Evolutionary conservation across 92 coral and sea anemone genomes (phyloP).

Genomic region (Epizoanthus fatuus): DNA sequence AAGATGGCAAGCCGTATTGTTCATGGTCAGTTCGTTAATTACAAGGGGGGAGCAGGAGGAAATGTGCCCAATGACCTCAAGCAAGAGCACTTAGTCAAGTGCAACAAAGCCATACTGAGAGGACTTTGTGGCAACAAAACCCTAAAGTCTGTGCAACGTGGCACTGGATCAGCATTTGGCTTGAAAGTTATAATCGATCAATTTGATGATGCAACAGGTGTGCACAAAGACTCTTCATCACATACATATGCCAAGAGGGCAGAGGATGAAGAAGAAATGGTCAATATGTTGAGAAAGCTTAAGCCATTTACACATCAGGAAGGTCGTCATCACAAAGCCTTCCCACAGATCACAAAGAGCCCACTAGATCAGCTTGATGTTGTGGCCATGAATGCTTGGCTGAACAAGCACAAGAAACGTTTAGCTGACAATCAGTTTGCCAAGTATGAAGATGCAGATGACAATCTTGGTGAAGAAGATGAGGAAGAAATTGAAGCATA

Average conservation of each 20-base stretch:
- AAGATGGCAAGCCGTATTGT: constrained; percentile 50
- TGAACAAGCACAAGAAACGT: background rate
- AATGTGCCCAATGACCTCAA: constrained; percentile 77
- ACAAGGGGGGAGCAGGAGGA: constrained; percentile 69
- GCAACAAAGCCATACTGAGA: constrained; percentile 30
- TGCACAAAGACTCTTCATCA: constrained; percentile 21
- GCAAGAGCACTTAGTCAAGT: constrained; percentile 66
- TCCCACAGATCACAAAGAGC: constrained; percentile 37
- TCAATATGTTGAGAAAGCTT: constrained; percentile 12
- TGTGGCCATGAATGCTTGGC: constrained; percentile 13
- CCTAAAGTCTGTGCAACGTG: constrained; percentile 32
- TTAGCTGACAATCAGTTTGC: constrained; percentile 7
- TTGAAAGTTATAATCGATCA: constrained; percentile 14
- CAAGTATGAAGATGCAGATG: constrained; percentile 24
- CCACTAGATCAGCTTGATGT: constrained; percentile 33
- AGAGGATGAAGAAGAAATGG: constrained; percentile 36
- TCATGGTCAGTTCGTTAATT: constrained; percentile 73
- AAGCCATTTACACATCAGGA: constrained; percentile 17
- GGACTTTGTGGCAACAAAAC: constrained; percentile 53
- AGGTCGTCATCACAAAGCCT: constrained; percentile 26
- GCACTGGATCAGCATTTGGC: constrained; percentile 24
- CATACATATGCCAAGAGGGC: constrained; percentile 30
- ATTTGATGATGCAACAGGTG: constrained; percentile 15
- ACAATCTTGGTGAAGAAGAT: background rate
- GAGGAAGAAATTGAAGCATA: constrained; percentile 8